Evolutionary conservation across 2,888 invertebrate genomes (phyloP), one percentile per base, ranked within the genome.

Genomic region (Tupiocoris notatus): DNA sequence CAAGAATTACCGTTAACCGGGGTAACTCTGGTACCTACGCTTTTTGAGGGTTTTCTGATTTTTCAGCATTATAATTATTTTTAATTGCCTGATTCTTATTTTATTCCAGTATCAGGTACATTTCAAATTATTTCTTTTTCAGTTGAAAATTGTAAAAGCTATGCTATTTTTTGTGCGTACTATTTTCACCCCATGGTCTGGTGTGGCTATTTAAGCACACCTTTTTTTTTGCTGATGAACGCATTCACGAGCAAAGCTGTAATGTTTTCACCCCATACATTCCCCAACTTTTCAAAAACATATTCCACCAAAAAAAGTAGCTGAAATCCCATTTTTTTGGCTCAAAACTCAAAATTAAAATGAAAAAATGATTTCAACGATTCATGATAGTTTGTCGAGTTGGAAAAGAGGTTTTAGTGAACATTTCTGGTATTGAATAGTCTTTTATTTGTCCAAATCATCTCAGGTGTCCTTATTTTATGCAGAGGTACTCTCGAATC

Each of bases 191-290:
- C n/a, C n/a, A n/a, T n/a, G n/a, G n/a, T n/a, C n/a, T n/a, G n/a
- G n/a, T n/a, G n/a, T n/a, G n/a, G n/a, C n/a, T n/a, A n/a, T n/a
- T n/a, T n/a, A n/a, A n/a, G n/a, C n/a, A n/a, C n/a, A n/a, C n/a
- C n/a, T n/a, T n/a, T 59, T 59, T 59, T 59, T 59, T 59, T n/a
- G 3, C 59, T 59, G 59, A 59, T 59, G 3, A 59, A 59, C 59
- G 16, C 3, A 18, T n/a, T n/a, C 59, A 59, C 59, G 59, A 59
- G 59, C 59, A n/a, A 59, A 3, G 59, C 59, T 59, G 59, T n/a
- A 59, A 59, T 59, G 59, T 59, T 59, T 59, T 59, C 59, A 59
- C 59, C 59, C 59, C 59, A n/a, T 59, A n/a, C 59, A 59, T 59
- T 59, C 7, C 16, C 59, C n/a, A n/a, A 59, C 59, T 59, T 59